Percentiles rank a stretch among this genome's conserved stretches.
These are phyloP conservation scores for Euborellia annulipes DNA, from an alignment of 1,140 invertebrate genomes.

Conservation along the genomic window DNA sequence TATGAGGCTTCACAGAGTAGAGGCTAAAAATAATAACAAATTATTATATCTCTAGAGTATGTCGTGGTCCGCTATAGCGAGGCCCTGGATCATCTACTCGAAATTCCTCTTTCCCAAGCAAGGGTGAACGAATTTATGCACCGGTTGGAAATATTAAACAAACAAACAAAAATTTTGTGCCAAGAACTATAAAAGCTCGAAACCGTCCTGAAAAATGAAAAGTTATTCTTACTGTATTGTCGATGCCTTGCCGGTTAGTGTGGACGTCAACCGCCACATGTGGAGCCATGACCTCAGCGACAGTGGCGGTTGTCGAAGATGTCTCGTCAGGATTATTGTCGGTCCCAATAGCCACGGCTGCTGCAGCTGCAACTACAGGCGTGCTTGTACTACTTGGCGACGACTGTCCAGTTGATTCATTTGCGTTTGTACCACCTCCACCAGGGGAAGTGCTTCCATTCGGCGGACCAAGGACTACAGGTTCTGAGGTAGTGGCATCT, in stretches of 20 bases:
- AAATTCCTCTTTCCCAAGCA: no score
- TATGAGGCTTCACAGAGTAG: constrained; percentile 64
- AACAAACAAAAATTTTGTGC: no score
- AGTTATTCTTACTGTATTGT: constrained; percentile 68
- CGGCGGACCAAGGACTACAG: background rate
- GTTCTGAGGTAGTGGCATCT: background rate
- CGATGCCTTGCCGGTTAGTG: constrained; percentile 37
- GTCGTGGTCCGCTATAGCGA: no score
- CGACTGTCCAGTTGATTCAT: no score
- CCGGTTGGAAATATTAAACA: no score
- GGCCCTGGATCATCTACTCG: no score
- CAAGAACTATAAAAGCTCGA: no score
- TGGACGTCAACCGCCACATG: constrained; percentile 16
- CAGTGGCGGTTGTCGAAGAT: background rate
- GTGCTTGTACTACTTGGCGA: no score
- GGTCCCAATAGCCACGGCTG: constrained; percentile 4
- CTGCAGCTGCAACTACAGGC: background rate
- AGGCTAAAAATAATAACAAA: constrained; percentile 40
- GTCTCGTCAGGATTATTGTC: constrained; percentile 5
- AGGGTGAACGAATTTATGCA: no score
- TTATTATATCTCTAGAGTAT: no score
- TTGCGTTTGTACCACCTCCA: no score
- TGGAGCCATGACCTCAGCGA: constrained; percentile 19
- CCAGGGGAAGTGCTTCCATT: background rate
- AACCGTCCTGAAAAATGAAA: no score